Base-by-base conservation (phyloP, 2,113 vertebrate species). In the Hemiprocne comata region DNA sequence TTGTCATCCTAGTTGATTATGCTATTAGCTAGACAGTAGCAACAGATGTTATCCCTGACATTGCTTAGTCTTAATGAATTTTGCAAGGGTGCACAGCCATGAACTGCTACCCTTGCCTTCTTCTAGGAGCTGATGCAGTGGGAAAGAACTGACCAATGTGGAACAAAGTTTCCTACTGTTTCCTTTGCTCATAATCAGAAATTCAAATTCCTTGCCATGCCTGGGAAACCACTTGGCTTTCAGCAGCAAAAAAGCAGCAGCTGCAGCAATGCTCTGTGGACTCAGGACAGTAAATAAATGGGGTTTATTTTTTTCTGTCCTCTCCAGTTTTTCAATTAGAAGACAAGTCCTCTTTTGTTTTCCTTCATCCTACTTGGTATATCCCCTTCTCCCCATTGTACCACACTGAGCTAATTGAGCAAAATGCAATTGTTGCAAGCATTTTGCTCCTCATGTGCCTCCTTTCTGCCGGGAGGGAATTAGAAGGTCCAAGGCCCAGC, bases 151-250 rank as follows among this genome's bases (percentile, higher is more conserved):
- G 55, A 72, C 60, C 79, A 60, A 26, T 0, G 11, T 62, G 33
- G 16, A 90, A 89, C 65, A 92, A 88, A 83, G 61, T 92, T 94
- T 95, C 34, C 55, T 70, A 55, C 34, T 93, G 61, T 92, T 93
- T 67, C 53, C 26, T 74, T 71, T 86, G 50, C 50, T 81, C 17
- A 9, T 85, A 40, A 71, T 92, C 53, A 87, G 80, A 85, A 89
- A 74, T 72, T 71, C 62, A 64, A 89, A 92, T 90, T 97, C 73
- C 44, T 89, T 84, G 69, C 83, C 79, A 71, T 0, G 42, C 72
- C 83, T 94, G 86, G 72, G 73, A 94, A 93, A 53, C 51, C 17
- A 3, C 57, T 96, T 89, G 83, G 83, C 86, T 93, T 73, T 86
- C 83, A 84, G 65, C 24, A 25, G 53, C 24, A 54, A 89, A 72